These are phyloP conservation scores for Augiades crinisus DNA, from an alignment of 2,888 invertebrate genomes.

Conservation along the genomic window DNA sequence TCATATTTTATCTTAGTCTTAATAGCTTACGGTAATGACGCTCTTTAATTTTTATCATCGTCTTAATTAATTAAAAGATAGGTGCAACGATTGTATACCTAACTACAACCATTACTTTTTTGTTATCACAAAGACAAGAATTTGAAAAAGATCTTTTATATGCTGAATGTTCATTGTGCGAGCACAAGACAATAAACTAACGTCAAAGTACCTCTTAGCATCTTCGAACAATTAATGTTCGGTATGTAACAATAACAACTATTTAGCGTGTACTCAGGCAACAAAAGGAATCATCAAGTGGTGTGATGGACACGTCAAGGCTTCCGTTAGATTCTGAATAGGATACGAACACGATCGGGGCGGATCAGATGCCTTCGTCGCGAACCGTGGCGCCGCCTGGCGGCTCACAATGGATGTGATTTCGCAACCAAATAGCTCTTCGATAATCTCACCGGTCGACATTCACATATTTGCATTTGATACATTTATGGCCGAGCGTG, in stretches of 20 bases:
- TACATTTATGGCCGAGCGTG: slow-evolving; percentile 25
- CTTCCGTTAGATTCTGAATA: slow-evolving; percentile 34
- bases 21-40: too few relatives aligned
- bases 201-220: slow-evolving; percentile 23
- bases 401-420: slow-evolving; percentile 46
- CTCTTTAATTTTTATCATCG: too few relatives aligned
- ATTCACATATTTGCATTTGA: slow-evolving; percentile 41
- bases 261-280: slow-evolving; percentile 25
- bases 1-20: too few relatives aligned
- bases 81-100: too few relatives aligned
- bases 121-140: too few relatives aligned
- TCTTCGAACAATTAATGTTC: neutral
- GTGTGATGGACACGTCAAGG: slow-evolving; percentile 66
- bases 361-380: slow-evolving; percentile 37
- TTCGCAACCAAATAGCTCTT: slow-evolving; percentile 47
- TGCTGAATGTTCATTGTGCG: too few relatives aligned
- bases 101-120: too few relatives aligned
- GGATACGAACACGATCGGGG: slow-evolving; percentile 39
- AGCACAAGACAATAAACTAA: slow-evolving; percentile 24
- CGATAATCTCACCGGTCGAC: slow-evolving; percentile 45
- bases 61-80: too few relatives aligned
- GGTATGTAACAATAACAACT: neutral
- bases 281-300: slow-evolving; percentile 15
- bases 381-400: slow-evolving; percentile 38
- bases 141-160: too few relatives aligned